Conservation (phyloP, 2,113 vertebrate genomes). For the Rhipidura dahli region DNA sequence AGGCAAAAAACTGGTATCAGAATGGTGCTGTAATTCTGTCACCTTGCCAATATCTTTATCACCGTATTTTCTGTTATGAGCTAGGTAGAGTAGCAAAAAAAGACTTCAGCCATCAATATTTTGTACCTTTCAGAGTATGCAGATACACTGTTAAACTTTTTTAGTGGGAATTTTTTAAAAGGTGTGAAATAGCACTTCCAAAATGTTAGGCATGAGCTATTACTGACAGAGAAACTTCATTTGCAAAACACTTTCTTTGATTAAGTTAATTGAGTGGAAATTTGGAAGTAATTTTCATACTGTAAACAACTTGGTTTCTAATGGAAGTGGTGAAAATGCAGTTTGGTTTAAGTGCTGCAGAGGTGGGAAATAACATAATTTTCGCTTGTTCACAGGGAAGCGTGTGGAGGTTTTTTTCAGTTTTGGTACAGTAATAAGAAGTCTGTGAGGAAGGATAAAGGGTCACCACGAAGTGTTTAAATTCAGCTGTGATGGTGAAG, state of each 20-base stretch:
- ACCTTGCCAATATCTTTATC: background rate
- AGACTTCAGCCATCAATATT: background rate
- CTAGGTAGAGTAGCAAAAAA: background rate
- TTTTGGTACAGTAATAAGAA: background rate
- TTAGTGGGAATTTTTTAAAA: background rate
- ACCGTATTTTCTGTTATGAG: background rate
- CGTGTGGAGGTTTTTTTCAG: background rate
- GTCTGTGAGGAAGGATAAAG: background rate
- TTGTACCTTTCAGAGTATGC: background rate
- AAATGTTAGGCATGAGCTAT: background rate
- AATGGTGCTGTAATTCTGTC: background rate
- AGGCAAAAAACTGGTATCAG: background rate
- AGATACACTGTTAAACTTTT: background rate
- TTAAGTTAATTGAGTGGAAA: slow-evolving; percentile 10
- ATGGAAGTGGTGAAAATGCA: background rate
- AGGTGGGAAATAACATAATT: background rate
- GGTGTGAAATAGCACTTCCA: background rate
- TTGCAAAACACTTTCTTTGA: background rate
- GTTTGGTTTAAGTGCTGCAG: background rate
- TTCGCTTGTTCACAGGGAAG: background rate
- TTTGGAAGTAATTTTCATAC: background rate
- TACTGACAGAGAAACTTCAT: background rate
- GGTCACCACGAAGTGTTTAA: background rate
- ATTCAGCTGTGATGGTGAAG: background rate
- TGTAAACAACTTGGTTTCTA: background rate